These are phyloP conservation scores for Cynopterus brachyotis DNA, from an alignment of 2,113 vertebrate genomes.

Conservation along the genomic window DNA sequence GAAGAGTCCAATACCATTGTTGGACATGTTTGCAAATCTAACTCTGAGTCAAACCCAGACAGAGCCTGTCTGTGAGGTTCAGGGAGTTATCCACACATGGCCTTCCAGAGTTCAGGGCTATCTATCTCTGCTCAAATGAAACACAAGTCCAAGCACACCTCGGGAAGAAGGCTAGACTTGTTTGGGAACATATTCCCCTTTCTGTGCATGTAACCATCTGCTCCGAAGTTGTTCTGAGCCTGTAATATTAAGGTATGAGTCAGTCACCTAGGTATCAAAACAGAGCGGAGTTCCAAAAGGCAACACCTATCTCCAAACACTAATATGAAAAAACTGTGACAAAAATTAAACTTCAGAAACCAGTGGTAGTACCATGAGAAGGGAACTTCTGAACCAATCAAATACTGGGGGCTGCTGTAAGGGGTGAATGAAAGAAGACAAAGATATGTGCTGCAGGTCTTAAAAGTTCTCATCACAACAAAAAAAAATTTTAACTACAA, in stretches of 20 bases:
- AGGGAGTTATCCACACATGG: too few species aligned
- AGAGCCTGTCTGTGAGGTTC: not conserved
- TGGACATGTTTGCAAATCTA: not conserved
- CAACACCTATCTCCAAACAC: not conserved
- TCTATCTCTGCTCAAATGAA: not conserved
- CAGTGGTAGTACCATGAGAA: not conserved
- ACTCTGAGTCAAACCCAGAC: not conserved
- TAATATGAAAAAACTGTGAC: not conserved
- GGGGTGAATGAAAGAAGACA: not conserved
- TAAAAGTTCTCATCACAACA: not conserved
- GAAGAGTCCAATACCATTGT: not conserved
- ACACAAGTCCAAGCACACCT: not conserved
- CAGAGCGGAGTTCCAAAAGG: not conserved
- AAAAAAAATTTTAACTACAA: not conserved
- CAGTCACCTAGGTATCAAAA: slow-evolving; percentile 6
- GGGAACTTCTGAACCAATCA: not conserved
- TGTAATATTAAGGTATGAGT: not conserved
- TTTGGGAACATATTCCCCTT: not conserved
- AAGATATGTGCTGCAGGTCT: not conserved
- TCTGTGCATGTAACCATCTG: not conserved
- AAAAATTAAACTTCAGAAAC: too few species aligned
- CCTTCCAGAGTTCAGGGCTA: too few species aligned
- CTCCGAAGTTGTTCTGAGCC: not conserved
- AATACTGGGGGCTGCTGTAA: not conserved
- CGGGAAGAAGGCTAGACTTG: not conserved